Conservation (phyloP, 1,140 invertebrate genomes). For the Zaprionus tsacasi region DNA sequence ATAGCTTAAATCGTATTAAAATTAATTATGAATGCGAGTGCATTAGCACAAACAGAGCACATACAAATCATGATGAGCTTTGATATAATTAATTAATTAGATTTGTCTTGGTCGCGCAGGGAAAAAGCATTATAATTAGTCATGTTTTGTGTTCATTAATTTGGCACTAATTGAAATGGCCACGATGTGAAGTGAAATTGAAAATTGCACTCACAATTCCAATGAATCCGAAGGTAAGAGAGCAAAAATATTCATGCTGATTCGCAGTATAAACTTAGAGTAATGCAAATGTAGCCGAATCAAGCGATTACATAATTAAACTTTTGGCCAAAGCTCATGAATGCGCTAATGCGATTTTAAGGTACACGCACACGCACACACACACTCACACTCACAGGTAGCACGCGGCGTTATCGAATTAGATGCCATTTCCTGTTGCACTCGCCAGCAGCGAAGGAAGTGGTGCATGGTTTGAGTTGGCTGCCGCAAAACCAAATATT, state of each 20-base stretch:
- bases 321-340: slow-evolving; percentile 38
- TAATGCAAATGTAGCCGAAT: background rate
- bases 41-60: slow-evolving; percentile 17
- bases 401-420: slow-evolving; percentile 68
- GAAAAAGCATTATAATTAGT: slow-evolving; percentile 12
- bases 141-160: slow-evolving; percentile 9
- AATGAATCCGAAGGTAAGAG: background rate
- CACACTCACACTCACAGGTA: slow-evolving; percentile 11
- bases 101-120: slow-evolving; percentile 20
- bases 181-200: background rate
- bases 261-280: background rate
- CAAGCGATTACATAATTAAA: slow-evolving; percentile 32
- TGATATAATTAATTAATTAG: slow-evolving; percentile 37
- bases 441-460: slow-evolving; percentile 28
- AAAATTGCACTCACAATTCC: slow-evolving; percentile 1
- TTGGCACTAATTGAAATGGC: background rate
- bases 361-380: slow-evolving; percentile 6
- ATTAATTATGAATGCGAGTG: slow-evolving; percentile 33
- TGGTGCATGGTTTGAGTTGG: slow-evolving; percentile 6
- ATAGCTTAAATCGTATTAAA: slow-evolving; percentile 10
- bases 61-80: slow-evolving; percentile 6
- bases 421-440: slow-evolving; percentile 68
- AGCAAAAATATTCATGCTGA: background rate
- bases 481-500: slow-evolving; percentile 72
- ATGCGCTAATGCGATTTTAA: slow-evolving; percentile 45